Base-by-base conservation (phyloP, 1,140 invertebrate genomes). In the Lordiphosa collinella region DNA sequence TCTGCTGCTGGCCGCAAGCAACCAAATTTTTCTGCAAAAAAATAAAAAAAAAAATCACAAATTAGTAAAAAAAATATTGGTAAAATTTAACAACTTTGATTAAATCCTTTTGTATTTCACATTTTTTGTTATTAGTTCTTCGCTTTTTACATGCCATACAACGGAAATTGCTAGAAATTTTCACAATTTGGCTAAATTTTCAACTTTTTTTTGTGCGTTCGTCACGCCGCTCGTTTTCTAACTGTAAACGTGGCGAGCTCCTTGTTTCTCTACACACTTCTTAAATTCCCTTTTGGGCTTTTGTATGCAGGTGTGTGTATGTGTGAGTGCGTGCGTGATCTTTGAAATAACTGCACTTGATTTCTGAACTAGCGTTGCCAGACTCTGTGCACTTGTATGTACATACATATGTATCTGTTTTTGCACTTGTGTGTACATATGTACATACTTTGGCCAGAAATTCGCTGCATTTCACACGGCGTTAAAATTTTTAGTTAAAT, bases 11-110 rank as follows among this genome's bases (percentile, higher is more conserved):
- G 65, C 61, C 65, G 59, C 29, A 68, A 25, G 35, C 63, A 51
- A 41, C 35, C 52, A 32, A 46, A 52, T 52, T 64, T 82, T 60
- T 84, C 78, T 84, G 73, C 40, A 84, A 84, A 38, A 34, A 55
- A 18, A n/a, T n/a, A n/a, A 34, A 29, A 51, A 35, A 13, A 46
- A 5, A 40, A 32, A 34, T 0, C 3, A 35, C 32, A 37, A 40
- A 43, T 50, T 31, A 9, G 4, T n/a, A 13, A 52, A 48, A n/a
- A 46, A 10, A 14, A 9, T 12, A n/a, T n/a, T n/a, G n/a, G n/a
- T 2, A n/a, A 35, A 44, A 37, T 25, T 18, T 46, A 66, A 50
- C 13, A 47, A 32, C 40, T 35, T 60, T 31, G 13, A 46, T 12
- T 13, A 29, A 12, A 12, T 31, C 9, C 2, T 18, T 40, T 41